A percentile compares a stretch with the other conserved stretches of the same genome.
Conservation (phyloP, 2,113 vertebrate genomes). For the Trochalopteron elliotii region DNA sequence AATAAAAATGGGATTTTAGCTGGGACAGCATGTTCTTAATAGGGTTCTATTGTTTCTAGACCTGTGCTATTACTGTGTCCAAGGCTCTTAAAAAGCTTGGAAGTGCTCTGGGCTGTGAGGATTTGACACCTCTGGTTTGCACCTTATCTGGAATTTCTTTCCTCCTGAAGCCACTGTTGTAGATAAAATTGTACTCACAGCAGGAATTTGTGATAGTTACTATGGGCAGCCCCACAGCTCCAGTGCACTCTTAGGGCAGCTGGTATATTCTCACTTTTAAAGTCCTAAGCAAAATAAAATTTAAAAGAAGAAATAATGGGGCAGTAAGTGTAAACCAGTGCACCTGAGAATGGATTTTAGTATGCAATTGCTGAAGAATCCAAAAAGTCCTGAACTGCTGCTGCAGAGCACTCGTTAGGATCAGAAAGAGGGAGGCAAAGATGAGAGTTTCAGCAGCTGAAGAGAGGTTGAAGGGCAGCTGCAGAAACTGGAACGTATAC, state of each 20-base stretch:
- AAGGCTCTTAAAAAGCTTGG: background rate
- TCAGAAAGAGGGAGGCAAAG: background rate
- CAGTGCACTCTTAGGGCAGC: background rate
- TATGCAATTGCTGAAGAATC: background rate
- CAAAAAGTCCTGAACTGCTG: background rate
- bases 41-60: background rate
- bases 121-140: background rate
- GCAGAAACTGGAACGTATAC: background rate
- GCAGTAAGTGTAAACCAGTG: background rate
- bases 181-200: background rate
- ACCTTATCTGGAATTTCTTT: background rate
- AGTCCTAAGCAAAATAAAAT: background rate
- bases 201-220: background rate
- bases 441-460: background rate
- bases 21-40: background rate
- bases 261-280: background rate
- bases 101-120: background rate
- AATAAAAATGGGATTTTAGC: background rate
- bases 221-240: background rate
- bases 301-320: background rate
- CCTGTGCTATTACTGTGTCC: background rate
- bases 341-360: background rate
- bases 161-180: background rate
- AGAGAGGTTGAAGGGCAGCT: slow-evolving; percentile 6
- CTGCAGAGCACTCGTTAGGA: background rate